A percentile compares a stretch with the other conserved stretches of the same genome.
phyloP scores from a whole-genome alignment of 2,113 vertebrate genomes.

The Elanus axillaris region DNA sequence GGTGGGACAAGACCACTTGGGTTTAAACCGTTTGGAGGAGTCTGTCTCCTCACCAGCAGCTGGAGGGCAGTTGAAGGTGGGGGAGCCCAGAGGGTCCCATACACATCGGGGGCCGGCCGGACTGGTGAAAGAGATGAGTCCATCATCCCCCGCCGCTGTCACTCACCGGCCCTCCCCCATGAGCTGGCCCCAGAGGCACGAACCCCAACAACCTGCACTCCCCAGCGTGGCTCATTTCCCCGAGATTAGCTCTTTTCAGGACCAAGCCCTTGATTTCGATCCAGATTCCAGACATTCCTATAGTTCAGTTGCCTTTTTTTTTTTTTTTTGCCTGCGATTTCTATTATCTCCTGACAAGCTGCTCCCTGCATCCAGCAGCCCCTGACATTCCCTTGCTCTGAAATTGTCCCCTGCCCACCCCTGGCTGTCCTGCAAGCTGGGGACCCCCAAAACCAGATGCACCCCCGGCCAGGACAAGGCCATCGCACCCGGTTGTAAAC shows the following conservation, averaged over 20 bases:
- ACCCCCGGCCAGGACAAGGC: not conserved
- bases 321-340: too few relatives aligned
- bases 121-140: not conserved
- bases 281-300: fast-evolving
- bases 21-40: not conserved
- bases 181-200: not conserved
- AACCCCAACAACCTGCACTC: not conserved
- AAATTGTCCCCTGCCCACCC: not conserved
- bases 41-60: not conserved
- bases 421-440: not conserved
- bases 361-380: not conserved
- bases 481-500: not conserved
- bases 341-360: too few relatives aligned
- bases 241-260: fast-evolving
- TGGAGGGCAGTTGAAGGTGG: fast-evolving
- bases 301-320: too few relatives aligned
- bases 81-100: not conserved
- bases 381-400: too few relatives aligned
- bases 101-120: fast-evolving
- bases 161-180: fast-evolving
- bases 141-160: not conserved
- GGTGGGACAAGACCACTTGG: not conserved
- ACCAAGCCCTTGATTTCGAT: not conserved
- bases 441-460: not conserved
- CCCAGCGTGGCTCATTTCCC: not conserved